These are phyloP conservation scores for Epinotia demarniana DNA, from an alignment of 2,888 invertebrate species.

Conservation along the genomic window DNA sequence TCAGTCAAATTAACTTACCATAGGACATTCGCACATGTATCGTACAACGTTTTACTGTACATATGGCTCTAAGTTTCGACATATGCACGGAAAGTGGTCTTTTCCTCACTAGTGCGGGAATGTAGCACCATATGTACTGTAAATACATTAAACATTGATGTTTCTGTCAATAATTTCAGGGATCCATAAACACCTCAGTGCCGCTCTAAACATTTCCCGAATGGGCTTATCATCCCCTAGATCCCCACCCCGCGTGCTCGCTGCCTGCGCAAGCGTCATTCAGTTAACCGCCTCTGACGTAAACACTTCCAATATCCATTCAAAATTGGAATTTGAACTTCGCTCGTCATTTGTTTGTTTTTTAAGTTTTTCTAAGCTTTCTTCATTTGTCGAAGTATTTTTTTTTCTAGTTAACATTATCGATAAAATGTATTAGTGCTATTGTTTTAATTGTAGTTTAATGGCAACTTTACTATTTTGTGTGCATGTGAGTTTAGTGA, in stretches of 20 bases:
- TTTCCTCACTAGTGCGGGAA: too few relatives aligned
- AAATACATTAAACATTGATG: too few relatives aligned
- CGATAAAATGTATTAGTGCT: not conserved
- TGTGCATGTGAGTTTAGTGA: constrained; percentile 29
- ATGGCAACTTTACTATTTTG: not conserved
- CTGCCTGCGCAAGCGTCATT: constrained; percentile 69
- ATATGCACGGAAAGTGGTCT: too few relatives aligned
- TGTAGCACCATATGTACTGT: too few relatives aligned
- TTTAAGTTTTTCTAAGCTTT: not conserved
- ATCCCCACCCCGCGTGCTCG: constrained; percentile 52
- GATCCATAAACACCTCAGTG: not conserved
- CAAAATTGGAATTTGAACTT: constrained; percentile 10
- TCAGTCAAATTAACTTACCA: too few relatives aligned
- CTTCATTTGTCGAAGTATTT: not conserved
- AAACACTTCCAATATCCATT: constrained; percentile 49
- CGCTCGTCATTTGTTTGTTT: not conserved
- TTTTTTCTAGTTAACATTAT: not conserved
- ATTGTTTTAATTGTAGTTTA: not conserved
- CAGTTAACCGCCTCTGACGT: constrained; percentile 60
- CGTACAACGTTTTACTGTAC: too few relatives aligned
- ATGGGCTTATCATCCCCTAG: constrained; percentile 45
- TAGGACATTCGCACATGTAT: too few relatives aligned
- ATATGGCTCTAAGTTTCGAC: too few relatives aligned
- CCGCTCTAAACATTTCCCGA: constrained; percentile 18
- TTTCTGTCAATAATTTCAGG: too few relatives aligned